Evolutionary conservation across 2,113 vertebrate genomes (phyloP).

Genomic region (Thamnaconus septentrionalis): DNA sequence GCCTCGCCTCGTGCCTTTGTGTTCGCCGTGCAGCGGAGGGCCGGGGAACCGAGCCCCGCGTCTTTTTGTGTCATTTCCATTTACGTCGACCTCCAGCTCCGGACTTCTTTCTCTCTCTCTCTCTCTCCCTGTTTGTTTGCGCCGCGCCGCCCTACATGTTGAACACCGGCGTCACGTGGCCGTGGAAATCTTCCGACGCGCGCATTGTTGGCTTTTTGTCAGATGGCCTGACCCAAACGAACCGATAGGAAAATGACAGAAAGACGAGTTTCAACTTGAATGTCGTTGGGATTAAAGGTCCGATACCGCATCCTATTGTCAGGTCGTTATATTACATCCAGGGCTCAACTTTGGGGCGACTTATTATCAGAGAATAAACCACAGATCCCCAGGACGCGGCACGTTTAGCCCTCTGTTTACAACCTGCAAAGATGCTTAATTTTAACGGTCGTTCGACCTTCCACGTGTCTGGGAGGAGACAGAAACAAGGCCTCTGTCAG

Average conservation of each 20-base stretch:
- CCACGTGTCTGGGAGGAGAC: too few relatives aligned
- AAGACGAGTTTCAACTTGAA: slow-evolving; percentile 27
- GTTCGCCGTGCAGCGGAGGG: slow-evolving; percentile 58
- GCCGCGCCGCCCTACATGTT: slow-evolving; percentile 36
- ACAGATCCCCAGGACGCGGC: too few relatives aligned
- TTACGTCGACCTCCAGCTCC: slow-evolving; percentile 67
- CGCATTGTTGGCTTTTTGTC: slow-evolving; percentile 59
- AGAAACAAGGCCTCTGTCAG: too few relatives aligned
- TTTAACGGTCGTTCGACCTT: too few relatives aligned
- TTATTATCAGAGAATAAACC: too few relatives aligned
- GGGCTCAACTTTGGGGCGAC: too few relatives aligned
- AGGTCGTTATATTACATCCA: too few relatives aligned
- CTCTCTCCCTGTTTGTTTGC: too few relatives aligned
- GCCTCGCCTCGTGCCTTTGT: slow-evolving; percentile 66
- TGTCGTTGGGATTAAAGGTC: slow-evolving; percentile 21
- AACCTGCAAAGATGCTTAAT: too few relatives aligned
- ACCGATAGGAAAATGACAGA: slow-evolving; percentile 27
- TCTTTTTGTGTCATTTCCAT: slow-evolving; percentile 70
- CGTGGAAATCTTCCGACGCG: slow-evolving; percentile 35
- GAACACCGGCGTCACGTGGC: slow-evolving; percentile 47
- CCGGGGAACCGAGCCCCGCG: slow-evolving; percentile 45
- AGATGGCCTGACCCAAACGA: slow-evolving; percentile 48
- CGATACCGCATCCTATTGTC: too few relatives aligned
- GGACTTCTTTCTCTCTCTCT: slow-evolving; percentile 27
- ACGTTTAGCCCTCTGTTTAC: too few relatives aligned